phyloP scores from a whole-genome alignment of 2,113 vertebrate species.

The Seriola aureovittata region DNA sequence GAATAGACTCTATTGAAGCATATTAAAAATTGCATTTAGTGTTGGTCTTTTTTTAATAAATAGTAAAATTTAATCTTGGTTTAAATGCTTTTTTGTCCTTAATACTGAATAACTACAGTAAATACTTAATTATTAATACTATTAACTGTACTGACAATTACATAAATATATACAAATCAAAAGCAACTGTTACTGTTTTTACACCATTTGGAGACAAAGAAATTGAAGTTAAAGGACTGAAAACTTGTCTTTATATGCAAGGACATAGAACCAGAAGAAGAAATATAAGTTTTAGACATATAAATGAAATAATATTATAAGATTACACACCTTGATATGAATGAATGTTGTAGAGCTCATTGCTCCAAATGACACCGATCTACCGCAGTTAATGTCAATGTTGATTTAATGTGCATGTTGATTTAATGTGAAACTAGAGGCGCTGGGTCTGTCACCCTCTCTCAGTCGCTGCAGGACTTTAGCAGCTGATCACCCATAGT shows the following conservation, averaged over 20 bases:
- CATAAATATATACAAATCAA: neutral
- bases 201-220: neutral
- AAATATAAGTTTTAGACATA: too few relatives aligned
- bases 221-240: too few relatives aligned
- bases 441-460: neutral
- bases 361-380: neutral
- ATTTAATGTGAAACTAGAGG: slow-evolving; percentile 45
- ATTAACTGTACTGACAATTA: neutral
- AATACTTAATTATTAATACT: neutral
- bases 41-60: neutral
- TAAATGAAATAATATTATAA: too few relatives aligned
- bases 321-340: too few relatives aligned
- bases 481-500: slow-evolving; percentile 2
- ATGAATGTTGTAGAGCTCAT: neutral
- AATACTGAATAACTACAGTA: neutral
- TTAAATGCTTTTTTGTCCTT: slow-evolving; percentile 1
- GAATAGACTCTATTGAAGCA: neutral
- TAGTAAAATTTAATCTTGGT: neutral
- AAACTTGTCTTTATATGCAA: neutral
- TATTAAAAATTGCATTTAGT: neutral
- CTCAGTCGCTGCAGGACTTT: slow-evolving; percentile 10
- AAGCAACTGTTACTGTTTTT: neutral
- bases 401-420: neutral
- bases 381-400: neutral
- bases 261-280: too few relatives aligned